Base-by-base conservation (phyloP, 2,113 vertebrate species). In the Xiphophorus maculatus region DNA sequence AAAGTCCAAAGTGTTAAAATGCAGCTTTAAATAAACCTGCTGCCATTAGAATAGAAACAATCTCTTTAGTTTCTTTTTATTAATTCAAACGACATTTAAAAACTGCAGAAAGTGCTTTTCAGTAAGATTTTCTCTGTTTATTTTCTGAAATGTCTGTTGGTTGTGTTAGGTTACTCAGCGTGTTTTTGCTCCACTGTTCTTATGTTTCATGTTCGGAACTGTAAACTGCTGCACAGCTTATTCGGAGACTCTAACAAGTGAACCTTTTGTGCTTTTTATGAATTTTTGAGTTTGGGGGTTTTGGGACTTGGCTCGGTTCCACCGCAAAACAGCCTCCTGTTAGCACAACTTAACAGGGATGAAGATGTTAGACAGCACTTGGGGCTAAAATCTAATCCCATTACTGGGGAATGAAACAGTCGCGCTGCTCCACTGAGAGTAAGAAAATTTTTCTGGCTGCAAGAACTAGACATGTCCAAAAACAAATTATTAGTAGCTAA, bases 271-370 rank as follows among this genome's bases (percentile, higher is more conserved):
- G 76, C 69, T 76, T 58, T 37, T 60, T 81, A 74, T 71, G 33
- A 68, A 61, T 79, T 71, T 79, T 63, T 33, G n/a, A 71, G 76
- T 73, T 81, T 67, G 42, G 63, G 79, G 68, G 44, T 63, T 77
- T 78, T 74, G 76, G 81, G 82, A 84, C 22, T 74, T 86, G 83
- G 74, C 76, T 76, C 60, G 17, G 54, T 75, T 80, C 73, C 81
- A 73, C 37, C 58, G 44, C 76, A 28, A 51, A 85, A 71, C 74
- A 73, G 60, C 72, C 63, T 48, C 78, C 66, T 80, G 76, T 80
- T 79, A 63, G 60, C 40, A 37, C 80, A 72, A 73, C 48, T 42
- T 73, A 79, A 81, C 77, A 68, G 37, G 33, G 81, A 81, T 84
- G 74, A 81, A 81, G 65, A 84, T 82, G 66, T 54, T 76, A 58